Conservation (phyloP, 2,797 vertebrate genomes). For the Pygocentrus nattereri region DNA sequence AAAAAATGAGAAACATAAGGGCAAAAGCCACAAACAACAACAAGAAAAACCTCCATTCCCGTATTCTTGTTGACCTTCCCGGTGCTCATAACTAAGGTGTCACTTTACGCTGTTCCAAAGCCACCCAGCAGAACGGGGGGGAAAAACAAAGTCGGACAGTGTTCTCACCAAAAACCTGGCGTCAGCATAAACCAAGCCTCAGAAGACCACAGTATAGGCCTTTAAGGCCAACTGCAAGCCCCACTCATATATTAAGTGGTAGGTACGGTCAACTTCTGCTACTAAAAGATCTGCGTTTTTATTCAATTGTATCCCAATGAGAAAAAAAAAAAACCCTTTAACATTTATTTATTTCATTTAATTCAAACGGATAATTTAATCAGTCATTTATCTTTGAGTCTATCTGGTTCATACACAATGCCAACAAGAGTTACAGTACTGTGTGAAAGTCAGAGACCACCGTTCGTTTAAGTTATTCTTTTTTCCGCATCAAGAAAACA, state of each 20-base stretch:
- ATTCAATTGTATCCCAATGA: too few relatives aligned
- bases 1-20: neutral
- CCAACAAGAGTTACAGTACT: too few relatives aligned
- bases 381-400: too few relatives aligned
- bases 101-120: slow-evolving; percentile 11
- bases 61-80: slow-evolving; percentile 32
- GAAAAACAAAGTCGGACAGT: neutral
- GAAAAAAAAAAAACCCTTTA: too few relatives aligned
- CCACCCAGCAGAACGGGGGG: neutral
- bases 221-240: neutral
- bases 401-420: too few relatives aligned
- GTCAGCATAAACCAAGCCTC: slow-evolving; percentile 3
- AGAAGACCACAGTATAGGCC: neutral
- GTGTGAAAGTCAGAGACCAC: too few relatives aligned
- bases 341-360: too few relatives aligned
- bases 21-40: slow-evolving; percentile 6
- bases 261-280: too few relatives aligned
- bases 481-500: too few relatives aligned
- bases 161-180: neutral
- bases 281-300: too few relatives aligned
- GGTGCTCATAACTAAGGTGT: slow-evolving; percentile 22
- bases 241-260: neutral
- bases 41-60: slow-evolving; percentile 34
- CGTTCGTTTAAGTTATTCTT: too few relatives aligned
- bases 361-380: too few relatives aligned